Conservation (phyloP, 2,797 vertebrate species). For the Smutsia temminckii region DNA sequence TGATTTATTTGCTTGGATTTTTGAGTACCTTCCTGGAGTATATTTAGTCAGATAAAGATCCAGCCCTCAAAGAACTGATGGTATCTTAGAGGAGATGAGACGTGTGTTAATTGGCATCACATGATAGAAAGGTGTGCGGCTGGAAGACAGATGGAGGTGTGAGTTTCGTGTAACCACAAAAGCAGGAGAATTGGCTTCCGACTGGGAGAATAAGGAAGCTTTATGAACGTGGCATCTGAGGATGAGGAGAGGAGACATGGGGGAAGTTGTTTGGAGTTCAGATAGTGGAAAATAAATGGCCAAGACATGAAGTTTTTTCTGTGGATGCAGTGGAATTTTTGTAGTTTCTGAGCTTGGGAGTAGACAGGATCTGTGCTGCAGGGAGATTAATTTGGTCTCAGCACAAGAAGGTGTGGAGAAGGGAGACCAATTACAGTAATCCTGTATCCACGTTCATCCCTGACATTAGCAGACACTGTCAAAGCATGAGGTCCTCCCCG, state of each 20-base stretch:
- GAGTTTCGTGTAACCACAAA: background rate
- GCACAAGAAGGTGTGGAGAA: background rate
- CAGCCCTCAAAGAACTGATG: background rate
- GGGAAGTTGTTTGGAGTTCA: background rate
- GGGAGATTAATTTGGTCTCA: background rate
- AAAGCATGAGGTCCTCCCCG: background rate
- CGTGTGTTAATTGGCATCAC: background rate
- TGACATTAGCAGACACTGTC: background rate
- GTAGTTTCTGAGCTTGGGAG: background rate
- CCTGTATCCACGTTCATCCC: background rate
- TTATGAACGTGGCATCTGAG: background rate
- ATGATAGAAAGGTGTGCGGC: background rate
- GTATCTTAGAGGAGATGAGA: background rate
- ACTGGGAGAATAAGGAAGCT: background rate
- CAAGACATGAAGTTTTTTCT: background rate
- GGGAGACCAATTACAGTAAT: background rate
- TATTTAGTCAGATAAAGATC: background rate
- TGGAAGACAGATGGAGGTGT: background rate
- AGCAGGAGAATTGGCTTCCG: constrained; percentile 6
- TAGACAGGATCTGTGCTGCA: background rate
- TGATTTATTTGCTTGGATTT: background rate
- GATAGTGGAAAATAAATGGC: background rate
- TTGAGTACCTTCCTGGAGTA: background rate
- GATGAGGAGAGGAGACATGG: background rate
- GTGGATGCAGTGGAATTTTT: background rate